phyloP scores from a whole-genome alignment of 2,888 invertebrate species.

The Glyphotaelius pellucidus region DNA sequence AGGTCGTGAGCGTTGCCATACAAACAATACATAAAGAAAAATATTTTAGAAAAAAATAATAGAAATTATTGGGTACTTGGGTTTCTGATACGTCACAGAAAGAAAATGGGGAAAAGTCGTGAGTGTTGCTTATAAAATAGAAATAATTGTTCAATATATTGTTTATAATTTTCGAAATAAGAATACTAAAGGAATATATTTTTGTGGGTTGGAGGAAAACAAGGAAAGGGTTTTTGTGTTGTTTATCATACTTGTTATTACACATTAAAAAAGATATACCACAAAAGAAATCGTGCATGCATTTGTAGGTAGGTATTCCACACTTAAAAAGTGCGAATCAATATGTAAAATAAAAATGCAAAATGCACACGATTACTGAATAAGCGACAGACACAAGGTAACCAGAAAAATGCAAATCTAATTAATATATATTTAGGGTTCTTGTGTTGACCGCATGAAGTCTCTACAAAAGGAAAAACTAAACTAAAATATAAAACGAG shows the following conservation, averaged over 20 bases:
- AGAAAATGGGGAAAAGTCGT: neutral
- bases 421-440: neutral
- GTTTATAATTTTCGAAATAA: neutral
- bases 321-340: neutral
- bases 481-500: neutral
- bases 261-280: neutral
- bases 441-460: neutral
- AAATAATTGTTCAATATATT: neutral
- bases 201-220: neutral
- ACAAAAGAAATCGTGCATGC: neutral
- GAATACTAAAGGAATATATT: neutral
- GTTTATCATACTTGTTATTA: neutral
- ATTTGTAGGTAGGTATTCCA: neutral
- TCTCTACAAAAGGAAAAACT: neutral
- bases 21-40: neutral
- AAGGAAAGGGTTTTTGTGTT: neutral
- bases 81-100: neutral
- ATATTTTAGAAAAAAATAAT: neutral
- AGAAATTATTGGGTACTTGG: neutral
- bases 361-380: neutral
- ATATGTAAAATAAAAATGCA: neutral
- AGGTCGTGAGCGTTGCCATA: conserved; percentile 29
- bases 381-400: neutral
- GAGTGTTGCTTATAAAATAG: neutral
- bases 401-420: neutral